phyloP scores from a whole-genome alignment of 2,888 invertebrate genomes.

The Nebria brevicollis region DNA sequence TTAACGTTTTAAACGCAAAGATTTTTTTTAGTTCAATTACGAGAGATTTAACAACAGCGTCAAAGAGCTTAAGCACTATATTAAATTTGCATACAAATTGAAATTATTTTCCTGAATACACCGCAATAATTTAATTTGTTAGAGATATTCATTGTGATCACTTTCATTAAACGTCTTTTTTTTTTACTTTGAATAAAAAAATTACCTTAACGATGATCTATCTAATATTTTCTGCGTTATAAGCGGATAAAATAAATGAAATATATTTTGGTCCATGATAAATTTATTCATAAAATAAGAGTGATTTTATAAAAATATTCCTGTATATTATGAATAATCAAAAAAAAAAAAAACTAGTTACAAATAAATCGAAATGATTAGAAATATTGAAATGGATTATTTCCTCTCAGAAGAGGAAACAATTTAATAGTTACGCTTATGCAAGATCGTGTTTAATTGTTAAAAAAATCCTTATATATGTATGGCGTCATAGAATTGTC shows the following conservation, averaged over 20 bases:
- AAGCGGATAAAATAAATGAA: too few species aligned
- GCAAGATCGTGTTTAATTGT: too few species aligned
- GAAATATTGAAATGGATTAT: too few species aligned
- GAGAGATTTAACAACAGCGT: constrained; percentile 43
- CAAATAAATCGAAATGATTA: too few species aligned
- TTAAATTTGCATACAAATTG: constrained; percentile 47
- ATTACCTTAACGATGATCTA: not conserved
- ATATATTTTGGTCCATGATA: too few species aligned
- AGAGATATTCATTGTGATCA: constrained; percentile 12
- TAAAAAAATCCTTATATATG: too few species aligned
- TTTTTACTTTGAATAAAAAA: not conserved
- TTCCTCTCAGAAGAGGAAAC: too few species aligned
- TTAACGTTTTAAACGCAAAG: constrained; percentile 21
- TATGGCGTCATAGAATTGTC: not conserved
- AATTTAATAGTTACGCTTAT: too few species aligned
- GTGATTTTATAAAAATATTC: too few species aligned
- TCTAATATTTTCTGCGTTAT: not conserved
- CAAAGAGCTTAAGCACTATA: constrained; percentile 43
- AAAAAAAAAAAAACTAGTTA: too few species aligned
- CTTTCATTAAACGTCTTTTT: not conserved
- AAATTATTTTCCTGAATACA: constrained; percentile 36
- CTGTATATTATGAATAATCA: too few species aligned
- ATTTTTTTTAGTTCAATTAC: constrained; percentile 37
- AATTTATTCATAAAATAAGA: too few species aligned
- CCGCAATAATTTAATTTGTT: constrained; percentile 39